Conservation (phyloP, 2,797 vertebrate genomes). For the Apogon hyalosoma region DNA sequence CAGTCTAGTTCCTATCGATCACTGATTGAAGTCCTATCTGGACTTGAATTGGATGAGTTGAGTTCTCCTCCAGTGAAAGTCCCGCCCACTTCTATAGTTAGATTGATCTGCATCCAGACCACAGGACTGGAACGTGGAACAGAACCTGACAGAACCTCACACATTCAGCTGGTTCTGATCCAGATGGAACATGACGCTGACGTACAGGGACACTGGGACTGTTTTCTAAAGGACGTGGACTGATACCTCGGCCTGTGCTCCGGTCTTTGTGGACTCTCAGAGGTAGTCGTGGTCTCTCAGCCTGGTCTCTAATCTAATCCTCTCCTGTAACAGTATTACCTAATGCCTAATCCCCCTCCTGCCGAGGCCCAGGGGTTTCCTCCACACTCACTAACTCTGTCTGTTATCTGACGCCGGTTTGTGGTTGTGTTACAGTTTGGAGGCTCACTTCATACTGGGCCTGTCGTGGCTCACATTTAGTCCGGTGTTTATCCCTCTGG, state of each 20-base stretch:
- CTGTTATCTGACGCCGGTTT: slow-evolving; percentile 11
- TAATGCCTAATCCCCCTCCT: slow-evolving; percentile 69
- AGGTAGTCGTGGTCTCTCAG: slow-evolving; percentile 7
- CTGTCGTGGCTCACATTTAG: not conserved
- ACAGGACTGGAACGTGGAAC: too few relatives aligned
- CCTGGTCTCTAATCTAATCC: slow-evolving; percentile 74
- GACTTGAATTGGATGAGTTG: too few relatives aligned
- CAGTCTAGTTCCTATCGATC: too few relatives aligned
- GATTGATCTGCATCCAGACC: too few relatives aligned
- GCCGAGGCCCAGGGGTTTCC: slow-evolving; percentile 45
- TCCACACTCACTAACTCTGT: slow-evolving; percentile 48
- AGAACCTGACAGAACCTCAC: too few relatives aligned
- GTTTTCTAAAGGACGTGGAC: not conserved
- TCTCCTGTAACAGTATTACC: slow-evolving; percentile 77
- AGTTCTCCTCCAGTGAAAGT: too few relatives aligned
- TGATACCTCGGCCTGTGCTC: slow-evolving; percentile 1
- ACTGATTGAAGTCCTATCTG: too few relatives aligned
- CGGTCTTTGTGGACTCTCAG: slow-evolving; percentile 10
- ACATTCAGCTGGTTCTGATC: too few relatives aligned
- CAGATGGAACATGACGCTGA: too few relatives aligned
- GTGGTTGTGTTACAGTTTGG: slow-evolving; percentile 25
- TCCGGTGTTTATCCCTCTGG: slow-evolving; percentile 27
- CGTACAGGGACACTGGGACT: not conserved
- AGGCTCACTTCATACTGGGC: not conserved
- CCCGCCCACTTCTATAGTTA: too few relatives aligned